Evolutionary conservation across 2,888 invertebrate genomes (phyloP).

Genomic region (Tineola bisselliella): DNA sequence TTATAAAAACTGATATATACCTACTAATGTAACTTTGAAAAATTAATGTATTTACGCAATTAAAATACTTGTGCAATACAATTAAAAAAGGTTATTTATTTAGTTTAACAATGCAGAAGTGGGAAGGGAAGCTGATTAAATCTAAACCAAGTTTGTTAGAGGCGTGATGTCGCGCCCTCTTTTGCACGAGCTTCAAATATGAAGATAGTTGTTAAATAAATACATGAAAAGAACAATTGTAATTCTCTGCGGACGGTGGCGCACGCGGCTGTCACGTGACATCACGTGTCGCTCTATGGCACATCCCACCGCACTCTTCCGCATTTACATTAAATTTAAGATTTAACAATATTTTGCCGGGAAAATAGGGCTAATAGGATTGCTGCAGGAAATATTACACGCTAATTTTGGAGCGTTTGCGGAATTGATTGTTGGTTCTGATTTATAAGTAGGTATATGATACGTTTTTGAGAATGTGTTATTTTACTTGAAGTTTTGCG

Average conservation of each 20-base stretch:
- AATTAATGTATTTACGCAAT: background rate
- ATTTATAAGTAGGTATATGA: conserved; percentile 17
- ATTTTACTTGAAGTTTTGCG: background rate
- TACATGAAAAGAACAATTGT: conserved; percentile 31
- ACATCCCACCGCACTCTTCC: conserved; percentile 7
- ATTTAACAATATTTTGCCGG: conserved; percentile 36
- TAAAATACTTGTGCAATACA: background rate
- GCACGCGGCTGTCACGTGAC: conserved; percentile 35
- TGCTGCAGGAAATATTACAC: conserved; percentile 57
- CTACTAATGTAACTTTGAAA: background rate
- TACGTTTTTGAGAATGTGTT: background rate
- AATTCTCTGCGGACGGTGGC: conserved; percentile 19
- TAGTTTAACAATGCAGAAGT: conserved; percentile 22
- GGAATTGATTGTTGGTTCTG: conserved; percentile 47
- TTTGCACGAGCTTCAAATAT: conserved; percentile 48
- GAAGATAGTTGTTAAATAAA: conserved; percentile 62
- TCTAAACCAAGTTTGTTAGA: conserved; percentile 54
- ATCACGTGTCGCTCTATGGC: conserved; percentile 33
- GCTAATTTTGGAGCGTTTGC: conserved; percentile 60
- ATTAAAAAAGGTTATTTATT: conserved; percentile 10
- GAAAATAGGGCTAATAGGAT: conserved; percentile 51
- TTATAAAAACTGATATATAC: too few species aligned
- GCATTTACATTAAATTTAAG: conserved; percentile 14
- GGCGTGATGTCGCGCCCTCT: conserved; percentile 30
- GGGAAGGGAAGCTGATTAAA: conserved; percentile 42